Percentiles rank a stretch among this genome's conserved stretches.
Conservation (phyloP, 2,797 vertebrate species). For the Oreortyx pictus region DNA sequence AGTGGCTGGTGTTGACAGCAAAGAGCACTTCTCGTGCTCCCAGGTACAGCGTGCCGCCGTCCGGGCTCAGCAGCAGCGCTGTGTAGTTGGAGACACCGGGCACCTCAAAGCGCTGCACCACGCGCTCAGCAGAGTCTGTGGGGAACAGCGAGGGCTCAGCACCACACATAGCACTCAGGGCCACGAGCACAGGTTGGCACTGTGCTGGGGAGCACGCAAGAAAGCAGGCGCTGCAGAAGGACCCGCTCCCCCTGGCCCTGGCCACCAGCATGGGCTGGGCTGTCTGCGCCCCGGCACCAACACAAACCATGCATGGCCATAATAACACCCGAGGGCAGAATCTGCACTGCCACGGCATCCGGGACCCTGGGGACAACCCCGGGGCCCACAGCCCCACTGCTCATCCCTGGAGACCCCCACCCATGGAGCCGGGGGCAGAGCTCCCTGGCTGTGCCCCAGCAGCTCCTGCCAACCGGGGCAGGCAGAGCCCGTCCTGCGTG, state of each 20-base stretch:
- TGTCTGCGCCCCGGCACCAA: background rate
- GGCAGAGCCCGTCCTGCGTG: background rate
- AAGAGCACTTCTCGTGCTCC: constrained; percentile 90
- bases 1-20: constrained; percentile 80
- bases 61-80: constrained; percentile 87
- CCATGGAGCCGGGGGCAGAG: background rate
- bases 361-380: fast-evolving
- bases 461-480: background rate
- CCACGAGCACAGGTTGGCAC: background rate
- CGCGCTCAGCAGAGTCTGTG: constrained; percentile 80
- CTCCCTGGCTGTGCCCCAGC: background rate
- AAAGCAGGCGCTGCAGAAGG: background rate
- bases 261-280: background rate
- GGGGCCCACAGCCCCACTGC: background rate
- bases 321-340: fast-evolving
- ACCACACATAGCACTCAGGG: fast-evolving
- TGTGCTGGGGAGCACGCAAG: background rate
- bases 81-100: constrained; percentile 87
- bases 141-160: background rate
- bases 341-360: background rate
- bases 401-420: background rate
- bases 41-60: constrained; percentile 86
- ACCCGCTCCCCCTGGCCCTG: background rate
- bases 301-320: fast-evolving
- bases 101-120: constrained; percentile 82